A percentile compares a stretch with the other conserved stretches of the same genome.
phyloP scores from a whole-genome alignment of 2,888 invertebrate species.

The Andrena camellia region DNA sequence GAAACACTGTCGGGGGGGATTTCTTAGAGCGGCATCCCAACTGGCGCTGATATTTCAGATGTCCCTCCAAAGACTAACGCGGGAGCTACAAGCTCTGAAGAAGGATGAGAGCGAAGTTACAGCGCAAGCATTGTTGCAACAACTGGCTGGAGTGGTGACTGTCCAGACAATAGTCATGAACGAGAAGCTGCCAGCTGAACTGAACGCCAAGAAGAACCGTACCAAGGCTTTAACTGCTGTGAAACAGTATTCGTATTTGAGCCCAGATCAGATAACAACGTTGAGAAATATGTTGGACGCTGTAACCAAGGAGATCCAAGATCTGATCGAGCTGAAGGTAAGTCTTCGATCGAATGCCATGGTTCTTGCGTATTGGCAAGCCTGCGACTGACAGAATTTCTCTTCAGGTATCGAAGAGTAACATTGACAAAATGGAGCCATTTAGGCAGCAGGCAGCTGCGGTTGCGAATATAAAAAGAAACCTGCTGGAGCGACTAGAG shows the following conservation, averaged over 20 bases:
- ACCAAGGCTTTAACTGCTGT: constrained; percentile 89
- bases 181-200: constrained; percentile 93
- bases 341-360: background rate
- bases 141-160: constrained; percentile 91
- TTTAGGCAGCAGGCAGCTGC: constrained; percentile 94
- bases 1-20: too few relatives aligned
- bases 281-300: constrained; percentile 84
- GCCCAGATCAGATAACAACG: constrained; percentile 78
- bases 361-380: too few relatives aligned
- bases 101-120: constrained; percentile 87
- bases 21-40: too few relatives aligned
- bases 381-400: background rate
- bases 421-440: constrained; percentile 91
- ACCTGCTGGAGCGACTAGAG: constrained; percentile 78
- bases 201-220: constrained; percentile 88
- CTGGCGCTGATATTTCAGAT: constrained; percentile 32
- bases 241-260: constrained; percentile 74
- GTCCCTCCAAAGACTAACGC: constrained; percentile 87
- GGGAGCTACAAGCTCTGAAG: constrained; percentile 88
- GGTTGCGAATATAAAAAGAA: constrained; percentile 91
- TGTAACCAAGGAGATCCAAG: constrained; percentile 89
- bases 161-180: constrained; percentile 87
- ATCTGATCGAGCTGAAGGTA: constrained; percentile 90
- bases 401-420: constrained; percentile 74
- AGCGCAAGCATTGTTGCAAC: constrained; percentile 89